Evolutionary conservation across 2,113 vertebrate species (phyloP).

Genomic region (Phasianus colchicus): DNA sequence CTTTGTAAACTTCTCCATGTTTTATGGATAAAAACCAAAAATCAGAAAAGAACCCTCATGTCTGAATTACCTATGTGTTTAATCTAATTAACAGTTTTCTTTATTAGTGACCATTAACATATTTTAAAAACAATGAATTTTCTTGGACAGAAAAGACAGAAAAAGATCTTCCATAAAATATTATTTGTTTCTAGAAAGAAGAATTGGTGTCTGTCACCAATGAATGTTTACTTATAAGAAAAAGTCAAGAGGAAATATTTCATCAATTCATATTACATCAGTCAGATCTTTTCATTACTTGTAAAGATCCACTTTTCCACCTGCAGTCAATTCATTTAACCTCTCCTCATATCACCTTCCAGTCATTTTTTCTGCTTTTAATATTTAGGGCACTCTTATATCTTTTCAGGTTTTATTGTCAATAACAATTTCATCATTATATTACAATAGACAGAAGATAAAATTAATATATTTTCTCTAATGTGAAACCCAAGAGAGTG

Average conservation of each 20-base stretch:
- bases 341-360: not conserved
- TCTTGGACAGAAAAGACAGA: not conserved
- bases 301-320: not conserved
- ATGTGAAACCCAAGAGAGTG: not conserved
- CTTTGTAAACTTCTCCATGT: not conserved
- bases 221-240: not conserved
- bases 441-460: not conserved
- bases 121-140: not conserved
- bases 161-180: not conserved
- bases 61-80: not conserved
- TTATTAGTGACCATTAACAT: not conserved
- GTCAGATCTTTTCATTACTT: not conserved
- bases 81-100: not conserved
- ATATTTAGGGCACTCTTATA: not conserved
- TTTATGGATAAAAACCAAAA: not conserved
- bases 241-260: not conserved
- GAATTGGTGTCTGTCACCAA: not conserved
- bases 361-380: rapidly evolving
- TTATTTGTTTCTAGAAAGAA: not conserved
- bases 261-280: not conserved
- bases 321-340: not conserved
- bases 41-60: not conserved
- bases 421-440: not conserved
- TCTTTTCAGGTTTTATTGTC: not conserved
- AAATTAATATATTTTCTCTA: not conserved